Conservation (phyloP, 2,113 vertebrate genomes). For the Elaphurus davidianus region DNA sequence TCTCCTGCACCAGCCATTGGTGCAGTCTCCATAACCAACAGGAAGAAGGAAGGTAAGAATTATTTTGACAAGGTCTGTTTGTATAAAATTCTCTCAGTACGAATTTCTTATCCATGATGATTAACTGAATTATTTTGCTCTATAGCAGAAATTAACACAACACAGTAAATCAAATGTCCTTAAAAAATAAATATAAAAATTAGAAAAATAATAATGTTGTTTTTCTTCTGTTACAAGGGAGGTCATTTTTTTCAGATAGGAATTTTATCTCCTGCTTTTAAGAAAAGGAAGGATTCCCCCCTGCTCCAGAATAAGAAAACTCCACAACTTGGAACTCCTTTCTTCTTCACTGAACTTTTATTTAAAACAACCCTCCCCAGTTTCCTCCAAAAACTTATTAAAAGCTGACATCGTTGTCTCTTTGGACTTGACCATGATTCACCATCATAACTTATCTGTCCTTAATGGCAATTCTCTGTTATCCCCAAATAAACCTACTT, state of each 20-base stretch:
- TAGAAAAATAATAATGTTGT: neutral
- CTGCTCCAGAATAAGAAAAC: neutral
- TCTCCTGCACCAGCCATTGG: neutral
- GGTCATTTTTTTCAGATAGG: neutral
- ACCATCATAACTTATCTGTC: neutral
- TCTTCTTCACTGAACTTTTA: neutral
- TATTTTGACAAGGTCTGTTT: neutral
- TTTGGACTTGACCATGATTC: neutral
- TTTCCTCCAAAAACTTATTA: neutral
- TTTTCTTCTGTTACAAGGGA: neutral
- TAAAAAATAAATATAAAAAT: neutral
- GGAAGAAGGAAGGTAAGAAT: neutral
- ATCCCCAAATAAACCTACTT: neutral
- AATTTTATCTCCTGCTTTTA: neutral
- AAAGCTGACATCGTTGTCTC: neutral
- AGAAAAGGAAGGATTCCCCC: neutral
- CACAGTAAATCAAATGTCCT: neutral
- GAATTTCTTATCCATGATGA: neutral
- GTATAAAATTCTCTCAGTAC: neutral
- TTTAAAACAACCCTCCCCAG: neutral
- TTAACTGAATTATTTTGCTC: neutral
- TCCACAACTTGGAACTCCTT: neutral
- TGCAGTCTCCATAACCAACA: neutral
- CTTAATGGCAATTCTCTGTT: neutral
- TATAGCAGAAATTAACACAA: neutral